phyloP scores from a whole-genome alignment of 2,113 vertebrate genomes.

The Tupaia chinensis region DNA sequence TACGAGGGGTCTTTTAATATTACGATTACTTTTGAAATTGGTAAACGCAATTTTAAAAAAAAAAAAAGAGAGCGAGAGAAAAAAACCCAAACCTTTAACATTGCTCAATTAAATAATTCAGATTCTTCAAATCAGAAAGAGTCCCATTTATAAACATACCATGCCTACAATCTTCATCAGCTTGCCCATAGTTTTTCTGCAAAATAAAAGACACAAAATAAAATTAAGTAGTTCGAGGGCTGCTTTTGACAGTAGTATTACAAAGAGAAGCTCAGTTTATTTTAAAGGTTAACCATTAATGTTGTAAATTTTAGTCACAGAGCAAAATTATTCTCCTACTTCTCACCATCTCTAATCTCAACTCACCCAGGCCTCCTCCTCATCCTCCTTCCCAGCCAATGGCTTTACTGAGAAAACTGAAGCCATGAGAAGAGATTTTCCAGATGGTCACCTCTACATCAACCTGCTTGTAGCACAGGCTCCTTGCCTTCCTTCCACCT shows the following conservation, averaged over 20 bases:
- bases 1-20: neutral
- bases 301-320: neutral
- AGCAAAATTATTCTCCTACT: neutral
- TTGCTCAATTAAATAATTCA: slow-evolving; percentile 36
- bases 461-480: neutral
- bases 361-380: neutral
- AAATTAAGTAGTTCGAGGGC: slow-evolving; percentile 56
- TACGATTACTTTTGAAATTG: slow-evolving; percentile 52
- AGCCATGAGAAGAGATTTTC: neutral
- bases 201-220: slow-evolving; percentile 82
- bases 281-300: slow-evolving; percentile 49
- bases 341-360: neutral
- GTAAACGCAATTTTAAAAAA: neutral
- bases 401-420: neutral
- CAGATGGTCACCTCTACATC: neutral
- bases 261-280: slow-evolving; percentile 31
- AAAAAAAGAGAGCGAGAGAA: neutral
- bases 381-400: neutral
- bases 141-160: slow-evolving; percentile 89
- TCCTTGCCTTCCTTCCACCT: neutral
- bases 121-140: slow-evolving; percentile 55
- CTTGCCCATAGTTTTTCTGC: slow-evolving; percentile 99
- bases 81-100: slow-evolving; percentile 47
- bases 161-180: slow-evolving; percentile 99
- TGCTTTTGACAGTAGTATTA: slow-evolving; percentile 37